Evolutionary conservation across 2,113 vertebrate species (phyloP), one percentile per base, ranked within the genome.

Genomic region (Dicerorhinus sumatrensis): DNA sequence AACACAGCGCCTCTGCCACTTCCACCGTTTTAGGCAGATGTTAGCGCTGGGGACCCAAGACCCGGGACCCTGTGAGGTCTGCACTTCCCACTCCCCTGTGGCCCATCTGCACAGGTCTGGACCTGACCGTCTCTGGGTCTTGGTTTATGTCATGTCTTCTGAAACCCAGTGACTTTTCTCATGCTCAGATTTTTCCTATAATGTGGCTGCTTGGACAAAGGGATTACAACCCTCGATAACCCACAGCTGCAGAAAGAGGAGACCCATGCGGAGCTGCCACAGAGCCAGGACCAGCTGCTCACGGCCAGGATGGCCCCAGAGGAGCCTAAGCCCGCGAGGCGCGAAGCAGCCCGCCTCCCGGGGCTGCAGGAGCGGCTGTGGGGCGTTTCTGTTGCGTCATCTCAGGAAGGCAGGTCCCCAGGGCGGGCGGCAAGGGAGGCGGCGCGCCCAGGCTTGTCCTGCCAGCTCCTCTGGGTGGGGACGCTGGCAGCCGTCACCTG

Each of bases 1-100:
- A 33, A 36, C 25, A 17, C 11, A 31, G 42, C 16, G 29, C 51
- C 51, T 54, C 51, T 54, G 51, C 51, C 51, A 54, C 51, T 54
- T 48, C 48, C 29, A 6, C 6, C 29, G 5, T 25, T 31, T 65
- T 1, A 31, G 48, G 62, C 20, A 21, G 62, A 4, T 10, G 6
- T 17, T 54, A 13, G 81, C 2, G 20, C 4, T 0, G 4, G 91
- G 25, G 48, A 25, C 2, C 31, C 14, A 1, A 27, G 31, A 11
- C 9, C 58, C 5, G 5, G 54, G 54, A 4, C 31, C 46, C 56
- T 3, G 23, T 8, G 7, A 33, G 85, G 10, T 62, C 36, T 12
- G 58, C 25, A 20, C 3, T 2, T 36, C 29, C n/a, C 13, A 4
- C 13, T 4, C 80, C 17, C 63, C 8, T 27, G 25, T 6, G 13